Evolutionary conservation across 1,140 invertebrate species (phyloP).

Genomic region (Aethina tumida): DNA sequence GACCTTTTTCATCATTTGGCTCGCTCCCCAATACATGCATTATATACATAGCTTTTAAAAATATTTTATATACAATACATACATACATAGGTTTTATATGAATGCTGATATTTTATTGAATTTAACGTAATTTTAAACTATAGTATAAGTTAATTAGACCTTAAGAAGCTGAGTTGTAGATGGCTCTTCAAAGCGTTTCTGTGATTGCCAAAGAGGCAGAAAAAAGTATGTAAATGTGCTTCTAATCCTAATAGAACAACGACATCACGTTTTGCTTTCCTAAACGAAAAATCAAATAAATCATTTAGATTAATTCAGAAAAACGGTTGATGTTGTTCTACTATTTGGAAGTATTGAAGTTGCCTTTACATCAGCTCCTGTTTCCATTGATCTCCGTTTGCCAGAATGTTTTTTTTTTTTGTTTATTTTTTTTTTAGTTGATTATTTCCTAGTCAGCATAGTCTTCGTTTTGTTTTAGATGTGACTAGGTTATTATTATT

Average conservation of each 20-base stretch:
- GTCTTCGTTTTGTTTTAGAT: slow-evolving; percentile 28
- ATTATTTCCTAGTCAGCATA: slow-evolving; percentile 35
- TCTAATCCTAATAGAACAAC: too few species aligned
- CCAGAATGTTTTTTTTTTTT: slow-evolving; percentile 33
- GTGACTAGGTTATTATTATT: slow-evolving; percentile 33
- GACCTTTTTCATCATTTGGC: too few species aligned
- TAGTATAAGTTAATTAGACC: slow-evolving; percentile 22
- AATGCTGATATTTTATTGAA: slow-evolving; percentile 33
- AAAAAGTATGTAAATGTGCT: slow-evolving; percentile 18
- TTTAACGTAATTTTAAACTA: slow-evolving; percentile 33
- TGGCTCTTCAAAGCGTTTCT: slow-evolving; percentile 37
- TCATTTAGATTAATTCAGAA: slow-evolving; percentile 7
- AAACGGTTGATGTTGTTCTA: slow-evolving; percentile 8
- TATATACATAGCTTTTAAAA: slow-evolving; percentile 21
- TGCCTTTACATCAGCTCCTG: slow-evolving; percentile 30
- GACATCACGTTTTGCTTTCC: too few species aligned
- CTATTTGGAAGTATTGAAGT: slow-evolving; percentile 12
- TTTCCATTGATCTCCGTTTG: slow-evolving; percentile 35
- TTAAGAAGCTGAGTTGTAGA: slow-evolving; percentile 26
- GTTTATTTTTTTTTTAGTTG: slow-evolving; percentile 33
- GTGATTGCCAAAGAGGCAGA: slow-evolving; percentile 33
- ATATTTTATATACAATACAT: slow-evolving; percentile 24
- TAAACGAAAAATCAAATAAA: too few species aligned
- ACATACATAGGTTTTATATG: slow-evolving; percentile 20
- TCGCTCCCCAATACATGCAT: slow-evolving; percentile 15